Base-by-base conservation (phyloP, 2,113 vertebrate genomes). In the Puffinus mauretanicus region DNA sequence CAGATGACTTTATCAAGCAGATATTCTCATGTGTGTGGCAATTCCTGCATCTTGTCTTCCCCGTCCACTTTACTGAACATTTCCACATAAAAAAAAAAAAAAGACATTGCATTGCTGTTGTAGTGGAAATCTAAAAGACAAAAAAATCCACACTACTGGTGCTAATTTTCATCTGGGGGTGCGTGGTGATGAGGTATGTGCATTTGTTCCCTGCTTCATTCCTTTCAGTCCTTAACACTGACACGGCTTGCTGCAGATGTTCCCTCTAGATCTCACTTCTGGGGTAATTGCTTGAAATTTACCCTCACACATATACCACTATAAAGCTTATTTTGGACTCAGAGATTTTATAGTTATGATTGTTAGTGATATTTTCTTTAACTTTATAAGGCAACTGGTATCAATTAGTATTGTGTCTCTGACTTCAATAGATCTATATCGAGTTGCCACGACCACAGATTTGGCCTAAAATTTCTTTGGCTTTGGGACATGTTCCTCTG, bases 251-350 rank as follows among this genome's bases (percentile, higher is more conserved):
- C 26, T 86, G 40, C 22, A 64, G 22, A 52, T 75, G 2, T 55
- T 90, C 34, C 26, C 32, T 78, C 7, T 42, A 73, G 20, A 13
- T 82, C 15, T 84, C 32, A 38, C 18, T 30, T 58, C 38, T 70
- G 11, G 10, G 3, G 8, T 51, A 47, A 67, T 46, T 54, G 9
- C 12, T 54, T 44, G 11, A 64, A 90, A 82, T 82, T 52, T 40
- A 46, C 4, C 14, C 19, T 73, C 1, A 1, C 0, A 0, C 18
- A 64, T 66, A 32, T 62, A 55, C 11, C 47, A 6, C 26, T 62
- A 14, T 67, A 62, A 88, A 66, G 10, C 11, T 73, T 77, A 38
- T 54, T 95, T 93, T 85, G 7, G 34, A 54, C 22, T 78, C 42
- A 32, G 16, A 69, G 36, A 30, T 81, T 81, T 93, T 30, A 83